These are phyloP conservation scores for Datnioides undecimradiatus DNA, from an alignment of 2,113 vertebrate genomes.

Conservation along the genomic window DNA sequence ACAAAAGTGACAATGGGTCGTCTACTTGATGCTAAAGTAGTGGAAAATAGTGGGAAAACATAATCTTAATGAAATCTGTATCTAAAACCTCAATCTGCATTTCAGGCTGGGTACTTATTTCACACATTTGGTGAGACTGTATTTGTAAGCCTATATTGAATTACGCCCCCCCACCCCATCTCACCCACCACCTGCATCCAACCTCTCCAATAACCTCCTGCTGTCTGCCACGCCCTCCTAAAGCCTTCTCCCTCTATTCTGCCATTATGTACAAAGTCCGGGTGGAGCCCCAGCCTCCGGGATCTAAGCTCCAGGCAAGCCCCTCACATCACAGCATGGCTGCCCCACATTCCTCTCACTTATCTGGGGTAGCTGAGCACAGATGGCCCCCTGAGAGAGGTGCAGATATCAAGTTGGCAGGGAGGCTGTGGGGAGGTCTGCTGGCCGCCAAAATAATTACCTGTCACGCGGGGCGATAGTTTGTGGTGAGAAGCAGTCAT, in stretches of 20 bases:
- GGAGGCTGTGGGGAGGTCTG: constrained; percentile 52
- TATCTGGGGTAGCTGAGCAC: constrained; percentile 71
- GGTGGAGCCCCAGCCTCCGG: constrained; percentile 33
- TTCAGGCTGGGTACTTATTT: neutral
- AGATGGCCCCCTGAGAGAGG: constrained; percentile 67
- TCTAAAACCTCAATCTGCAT: constrained; percentile 7
- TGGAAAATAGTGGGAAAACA: neutral
- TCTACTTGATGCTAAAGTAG: neutral
- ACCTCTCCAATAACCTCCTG: constrained; percentile 20
- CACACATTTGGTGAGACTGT: constrained; percentile 3
- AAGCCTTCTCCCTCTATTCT: constrained; percentile 29
- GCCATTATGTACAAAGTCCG: constrained; percentile 32
- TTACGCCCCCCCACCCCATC: neutral
- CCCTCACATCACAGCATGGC: constrained; percentile 56
- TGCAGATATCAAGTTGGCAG: constrained; percentile 41
- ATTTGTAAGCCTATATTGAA: neutral
- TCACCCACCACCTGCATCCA: constrained; percentile 31
- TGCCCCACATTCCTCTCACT: constrained; percentile 72
- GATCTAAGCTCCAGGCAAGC: constrained; percentile 42
- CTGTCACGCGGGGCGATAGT: constrained; percentile 71
- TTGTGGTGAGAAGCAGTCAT: constrained; percentile 57
- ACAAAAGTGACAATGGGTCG: neutral
- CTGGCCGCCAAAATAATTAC: constrained; percentile 79
- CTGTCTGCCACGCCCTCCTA: constrained; percentile 32
- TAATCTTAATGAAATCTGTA: neutral